Base-by-base conservation (phyloP, 2,113 vertebrate species). In the Dissostichus mawsoni region DNA sequence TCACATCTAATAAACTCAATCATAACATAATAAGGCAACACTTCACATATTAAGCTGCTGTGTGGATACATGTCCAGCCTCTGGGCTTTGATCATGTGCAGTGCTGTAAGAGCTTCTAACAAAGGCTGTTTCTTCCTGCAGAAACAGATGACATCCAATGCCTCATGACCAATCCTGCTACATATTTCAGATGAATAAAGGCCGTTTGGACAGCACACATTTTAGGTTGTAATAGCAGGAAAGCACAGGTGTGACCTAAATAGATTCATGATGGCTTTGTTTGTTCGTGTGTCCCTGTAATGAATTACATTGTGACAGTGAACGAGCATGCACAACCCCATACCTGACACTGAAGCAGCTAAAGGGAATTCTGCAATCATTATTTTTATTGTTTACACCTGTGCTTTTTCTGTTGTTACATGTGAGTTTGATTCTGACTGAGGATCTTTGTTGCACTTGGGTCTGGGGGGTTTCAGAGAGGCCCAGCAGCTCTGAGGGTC, bases 21-120 rank as follows among this genome's bases (percentile, higher is more conserved):
- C 8, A 48, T 56, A 51, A 5, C 3, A 61, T n/a, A 78, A 41
- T 10, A 33, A 69, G 29, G 56, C 1, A 2, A 50, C 18, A 53
- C 66, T 47, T 81, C 14, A 61, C 45, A 9, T 48, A 7, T 74
- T 63, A 71, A 70, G 58, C 11, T 51, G 51, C 9, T 16, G 53
- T 20, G 16, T 5, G 18, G 55, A 73, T 68, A 58, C 11, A 4
- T 11, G 5, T 51, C 17, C 5, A 52, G 81, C 76, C 81, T 72
- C 61, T 53, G 64, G 80, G 67, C 65, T 76, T 57, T 55, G 52
- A 78, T 81, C 89, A 90, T 89, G 80, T 89, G 77, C 73, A 74
- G 25, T 5, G 36, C 47, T 76, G 11, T 61, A 76, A 67, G 75
- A 73, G 36, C 59, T 53, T 71, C 67, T 36, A 71, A 64, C 75